These are phyloP conservation scores for Ahaetulla prasina DNA, from an alignment of 2,113 vertebrate genomes.

Conservation along the genomic window DNA sequence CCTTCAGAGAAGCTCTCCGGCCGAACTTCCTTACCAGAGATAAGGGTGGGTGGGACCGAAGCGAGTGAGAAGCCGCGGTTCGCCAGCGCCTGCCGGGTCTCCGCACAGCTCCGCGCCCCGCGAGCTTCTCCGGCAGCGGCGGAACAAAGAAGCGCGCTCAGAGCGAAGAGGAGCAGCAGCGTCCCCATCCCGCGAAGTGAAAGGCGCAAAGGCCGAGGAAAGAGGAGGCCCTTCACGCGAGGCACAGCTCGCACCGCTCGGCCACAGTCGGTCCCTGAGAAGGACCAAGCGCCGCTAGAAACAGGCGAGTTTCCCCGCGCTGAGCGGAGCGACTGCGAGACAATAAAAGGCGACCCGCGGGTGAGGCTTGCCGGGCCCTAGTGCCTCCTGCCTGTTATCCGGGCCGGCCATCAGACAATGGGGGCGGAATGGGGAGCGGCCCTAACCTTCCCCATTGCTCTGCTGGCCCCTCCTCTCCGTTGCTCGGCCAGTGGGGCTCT, in stretches of 20 bases:
- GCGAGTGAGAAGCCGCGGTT: constrained; percentile 79
- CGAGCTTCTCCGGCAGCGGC: constrained; percentile 57
- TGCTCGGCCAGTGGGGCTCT: neutral
- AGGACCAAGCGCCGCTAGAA: constrained; percentile 31
- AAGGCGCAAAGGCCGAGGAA: neutral
- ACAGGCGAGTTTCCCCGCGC: constrained; percentile 56
- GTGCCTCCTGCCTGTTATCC: neutral
- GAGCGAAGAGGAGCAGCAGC: constrained; percentile 42
- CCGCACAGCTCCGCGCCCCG: constrained; percentile 76
- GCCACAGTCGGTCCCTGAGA: neutral
- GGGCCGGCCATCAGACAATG: constrained; percentile 28
- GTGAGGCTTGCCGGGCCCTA: constrained; percentile 31
- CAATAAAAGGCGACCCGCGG: constrained; percentile 33
- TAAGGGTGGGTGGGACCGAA: constrained; percentile 76
- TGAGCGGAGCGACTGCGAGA: constrained; percentile 43
- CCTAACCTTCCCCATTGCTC: neutral
- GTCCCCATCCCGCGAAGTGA: constrained; percentile 29
- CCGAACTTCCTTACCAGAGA: constrained; percentile 74
- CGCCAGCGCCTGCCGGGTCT: constrained; percentile 80
- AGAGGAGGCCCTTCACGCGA: neutral
- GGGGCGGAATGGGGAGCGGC: neutral
- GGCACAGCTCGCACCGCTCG: neutral
- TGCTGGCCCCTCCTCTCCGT: neutral
- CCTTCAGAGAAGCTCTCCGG: neutral
- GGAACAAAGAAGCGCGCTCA: constrained; percentile 48